Percentiles rank a stretch among this genome's conserved stretches.
phyloP scores from a whole-genome alignment of 2,797 vertebrate genomes.

The Liparis tanakae region DNA sequence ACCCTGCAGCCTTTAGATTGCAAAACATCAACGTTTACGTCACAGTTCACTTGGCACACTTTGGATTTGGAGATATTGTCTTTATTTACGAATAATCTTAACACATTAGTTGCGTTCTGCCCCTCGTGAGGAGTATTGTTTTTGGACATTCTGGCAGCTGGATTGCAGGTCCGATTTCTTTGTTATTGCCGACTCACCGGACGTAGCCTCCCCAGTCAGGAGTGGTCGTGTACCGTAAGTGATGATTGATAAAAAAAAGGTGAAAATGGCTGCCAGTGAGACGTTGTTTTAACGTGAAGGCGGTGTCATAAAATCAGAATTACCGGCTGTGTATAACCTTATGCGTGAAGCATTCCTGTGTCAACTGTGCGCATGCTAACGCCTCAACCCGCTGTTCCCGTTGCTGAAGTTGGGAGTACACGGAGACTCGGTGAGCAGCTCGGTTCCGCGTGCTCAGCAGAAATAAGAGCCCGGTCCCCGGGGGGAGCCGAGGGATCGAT shows the following conservation, averaged over 20 bases:
- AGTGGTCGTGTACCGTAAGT: background rate
- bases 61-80: background rate
- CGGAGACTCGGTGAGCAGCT: background rate
- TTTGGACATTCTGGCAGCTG: background rate
- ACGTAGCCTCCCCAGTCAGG: background rate
- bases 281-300: conserved; percentile 14
- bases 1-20: conserved; percentile 18
- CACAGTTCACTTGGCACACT: conserved; percentile 10
- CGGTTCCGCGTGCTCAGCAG: conserved; percentile 47
- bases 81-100: conserved; percentile 6
- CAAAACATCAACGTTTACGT: conserved; percentile 22
- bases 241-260: background rate
- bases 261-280: conserved; percentile 1
- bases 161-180: background rate
- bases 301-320: conserved; percentile 24
- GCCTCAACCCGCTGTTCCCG: background rate
- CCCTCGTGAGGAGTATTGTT: background rate
- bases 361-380: background rate
- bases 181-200: background rate
- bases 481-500: conserved; percentile 58
- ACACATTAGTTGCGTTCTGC: background rate
- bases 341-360: conserved; percentile 4
- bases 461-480: conserved; percentile 36
- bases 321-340: background rate
- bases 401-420: background rate